phyloP scores from a whole-genome alignment of 2,888 invertebrate genomes.

The Ectemnius continuus region DNA sequence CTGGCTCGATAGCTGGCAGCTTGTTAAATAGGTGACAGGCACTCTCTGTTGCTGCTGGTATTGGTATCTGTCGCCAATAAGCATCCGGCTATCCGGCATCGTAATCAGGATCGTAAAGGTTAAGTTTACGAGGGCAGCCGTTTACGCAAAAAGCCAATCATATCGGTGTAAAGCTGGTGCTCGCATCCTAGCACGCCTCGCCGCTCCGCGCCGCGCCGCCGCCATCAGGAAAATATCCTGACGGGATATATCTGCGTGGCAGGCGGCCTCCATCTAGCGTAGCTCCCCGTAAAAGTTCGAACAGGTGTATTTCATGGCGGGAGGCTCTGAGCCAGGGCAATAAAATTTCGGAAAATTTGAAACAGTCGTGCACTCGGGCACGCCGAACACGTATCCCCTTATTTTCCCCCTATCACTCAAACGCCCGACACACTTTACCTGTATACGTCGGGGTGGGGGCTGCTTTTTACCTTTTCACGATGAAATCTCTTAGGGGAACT shows the following conservation, averaged over 20 bases:
- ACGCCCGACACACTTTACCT: too few relatives aligned
- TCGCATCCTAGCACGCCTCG: not conserved
- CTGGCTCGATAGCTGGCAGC: not conserved
- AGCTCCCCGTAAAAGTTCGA: not conserved
- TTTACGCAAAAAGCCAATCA: slow-evolving; percentile 59
- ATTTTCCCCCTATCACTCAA: too few relatives aligned
- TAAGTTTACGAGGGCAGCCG: slow-evolving; percentile 48
- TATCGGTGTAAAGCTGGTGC: slow-evolving; percentile 36
- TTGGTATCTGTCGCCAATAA: slow-evolving; percentile 19
- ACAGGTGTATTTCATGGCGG: too few relatives aligned
- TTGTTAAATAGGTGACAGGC: slow-evolving; percentile 1
- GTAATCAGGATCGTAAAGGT: slow-evolving; percentile 60
- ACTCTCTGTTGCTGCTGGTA: not conserved
- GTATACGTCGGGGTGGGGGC: too few relatives aligned
- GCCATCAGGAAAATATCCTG: slow-evolving; percentile 25
- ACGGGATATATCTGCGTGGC: not conserved
- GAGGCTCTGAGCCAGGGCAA: too few relatives aligned
- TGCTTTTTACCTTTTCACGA: too few relatives aligned
- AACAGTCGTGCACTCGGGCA: too few relatives aligned
- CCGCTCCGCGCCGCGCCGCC: too few relatives aligned
- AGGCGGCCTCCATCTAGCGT: not conserved
- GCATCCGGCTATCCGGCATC: slow-evolving; percentile 9
- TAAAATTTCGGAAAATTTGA: too few relatives aligned
- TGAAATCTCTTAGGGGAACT: too few relatives aligned
- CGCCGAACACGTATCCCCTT: too few relatives aligned